Evolutionary conservation across 2,113 vertebrate species (phyloP), one percentile per base, ranked within the genome.

Genomic region (Pardalotus punctatus): DNA sequence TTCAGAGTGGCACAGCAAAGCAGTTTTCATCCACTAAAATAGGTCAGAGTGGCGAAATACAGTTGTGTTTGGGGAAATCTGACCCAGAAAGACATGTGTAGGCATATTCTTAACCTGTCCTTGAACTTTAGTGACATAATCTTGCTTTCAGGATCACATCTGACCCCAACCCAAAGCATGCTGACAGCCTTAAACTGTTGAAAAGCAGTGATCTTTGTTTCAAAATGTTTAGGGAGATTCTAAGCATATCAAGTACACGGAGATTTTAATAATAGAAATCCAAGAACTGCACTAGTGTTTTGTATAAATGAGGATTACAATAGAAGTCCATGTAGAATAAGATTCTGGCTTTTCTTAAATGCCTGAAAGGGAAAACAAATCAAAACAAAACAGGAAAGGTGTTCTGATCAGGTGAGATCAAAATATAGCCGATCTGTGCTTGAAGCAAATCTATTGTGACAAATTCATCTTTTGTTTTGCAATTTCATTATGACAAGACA

Each of bases 181-280:
- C 38, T 92, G 72, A 76, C 81, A 87, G 97, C 93, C 94, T 96
- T 97, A 96, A 95, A 83, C 65, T 87, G 82, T 65, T 83, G 51
- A 84, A 86, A 83, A 93, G 38, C 65, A 60, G 71, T 64, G 20
- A 74, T 53, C 3, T 11, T 90, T 64, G 27, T 86, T 94, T 90
- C 67, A 71, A 69, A 93, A 65, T n/a, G 15, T 67, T 87, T 64
- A 38, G 50, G 48, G 36, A 81, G 25, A 40, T 74, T 40, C 23
- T 71, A 74, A 67, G 33, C 62, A 22, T 70, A 72, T 47, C 53
- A 85, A 56, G 29, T 65, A 29, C 23, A 48, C 1, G 4, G 48
- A 80, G 25, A 83, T 80, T 83, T 92, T 67, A 85, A 36, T 48
- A 84, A 53, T 29, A 60, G 4, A 25, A 87, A 65, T 82, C 31